Evolutionary conservation across 2,888 invertebrate genomes (phyloP), one percentile per base, ranked within the genome.

Genomic region (Matsumyia berberina): DNA sequence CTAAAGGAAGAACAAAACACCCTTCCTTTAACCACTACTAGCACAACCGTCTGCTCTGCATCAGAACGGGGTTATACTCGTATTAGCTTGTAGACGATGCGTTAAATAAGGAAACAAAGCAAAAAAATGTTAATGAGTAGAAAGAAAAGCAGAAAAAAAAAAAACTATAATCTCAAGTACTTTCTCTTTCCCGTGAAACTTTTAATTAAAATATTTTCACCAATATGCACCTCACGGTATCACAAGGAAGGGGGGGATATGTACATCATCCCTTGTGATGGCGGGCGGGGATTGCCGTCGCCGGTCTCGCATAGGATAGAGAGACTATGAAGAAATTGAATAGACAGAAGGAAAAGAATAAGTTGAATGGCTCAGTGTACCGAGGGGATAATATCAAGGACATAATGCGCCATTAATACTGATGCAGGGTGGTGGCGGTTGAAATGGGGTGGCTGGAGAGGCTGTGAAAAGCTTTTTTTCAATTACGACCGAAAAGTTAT

Each of bases 161-260:
- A 24, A 29, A 44, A 55, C 0, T 19, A 4, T 24, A 62, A 55
- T 62, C 72, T 60, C 51, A 62, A 73, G 79, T 53, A 78, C 72
- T 77, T 78, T 58, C 82, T 82, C 72, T 62, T 78, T 78, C 57
- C 46, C 62, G 24, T 62, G 62, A 77, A 83, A 83, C 55, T 83
- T 83, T 83, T 83, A 83, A 83, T 83, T 79, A 83, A 83, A 83
- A 79, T 83, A 83, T 83, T 78, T 79, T 83, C 79, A 73, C 79
- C 82, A 83, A 78, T 79, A 83, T 83, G 73, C 78, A 83, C 72
- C 78, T 78, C 66, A 60, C 60, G 31, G 17, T 19, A 29, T 17
- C 44, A 55, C 29, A 9, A 55, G 57, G 44, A 15, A 58, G 31
- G n/a, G n/a, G n/a, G n/a, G n/a, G n/a, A n/a, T n/a, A 46, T 24